phyloP scores from a whole-genome alignment of 2,113 vertebrate species.

The Puntigrus tetrazona region DNA sequence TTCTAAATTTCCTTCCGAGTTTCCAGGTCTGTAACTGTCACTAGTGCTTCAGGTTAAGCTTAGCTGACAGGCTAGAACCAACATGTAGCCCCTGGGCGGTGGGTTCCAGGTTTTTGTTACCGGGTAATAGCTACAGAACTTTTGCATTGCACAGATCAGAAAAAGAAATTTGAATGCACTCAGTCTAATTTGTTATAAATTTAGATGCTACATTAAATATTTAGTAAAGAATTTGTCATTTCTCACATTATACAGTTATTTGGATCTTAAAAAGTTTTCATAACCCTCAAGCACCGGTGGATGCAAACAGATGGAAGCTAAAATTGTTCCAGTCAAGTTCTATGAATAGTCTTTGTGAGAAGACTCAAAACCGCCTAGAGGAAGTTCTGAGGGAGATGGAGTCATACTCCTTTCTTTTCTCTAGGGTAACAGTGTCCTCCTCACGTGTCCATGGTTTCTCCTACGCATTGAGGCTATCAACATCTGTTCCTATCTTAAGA shows the following conservation, averaged over 20 bases:
- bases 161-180: background rate
- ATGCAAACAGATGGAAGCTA: conserved; percentile 31
- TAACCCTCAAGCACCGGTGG: background rate
- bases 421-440: background rate
- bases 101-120: background rate
- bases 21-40: conserved; percentile 44
- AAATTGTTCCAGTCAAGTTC: conserved; percentile 14
- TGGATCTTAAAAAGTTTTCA: background rate
- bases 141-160: background rate
- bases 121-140: background rate
- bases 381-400: conserved; percentile 34
- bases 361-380: background rate
- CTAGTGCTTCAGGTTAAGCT: conserved; percentile 42
- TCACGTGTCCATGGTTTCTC: background rate
- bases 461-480: conserved; percentile 47
- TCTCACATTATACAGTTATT: background rate
- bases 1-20: conserved; percentile 16
- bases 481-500: conserved; percentile 55
- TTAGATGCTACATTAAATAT: background rate
- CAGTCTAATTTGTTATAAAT: background rate
- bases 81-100: conserved; percentile 19
- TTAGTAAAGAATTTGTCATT: background rate
- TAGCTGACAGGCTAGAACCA: conserved; percentile 35
- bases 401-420: conserved; percentile 17
- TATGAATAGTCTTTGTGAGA: conserved; percentile 12